These are phyloP conservation scores for Vombatus ursinus DNA, from an alignment of 2,113 vertebrate species.

Conservation along the genomic window DNA sequence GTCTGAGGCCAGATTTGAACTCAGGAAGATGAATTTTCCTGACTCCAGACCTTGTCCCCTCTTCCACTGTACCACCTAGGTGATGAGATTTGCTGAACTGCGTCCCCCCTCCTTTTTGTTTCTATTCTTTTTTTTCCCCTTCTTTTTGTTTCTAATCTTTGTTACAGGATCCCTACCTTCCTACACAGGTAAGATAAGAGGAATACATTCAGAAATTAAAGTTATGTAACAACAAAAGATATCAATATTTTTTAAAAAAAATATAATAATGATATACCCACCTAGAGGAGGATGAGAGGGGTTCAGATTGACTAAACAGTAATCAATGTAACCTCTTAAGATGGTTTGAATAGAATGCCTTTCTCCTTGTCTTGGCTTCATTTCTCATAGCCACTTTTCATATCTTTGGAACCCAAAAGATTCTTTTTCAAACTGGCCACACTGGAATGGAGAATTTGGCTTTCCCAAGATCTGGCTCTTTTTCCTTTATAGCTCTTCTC, in stretches of 20 bases:
- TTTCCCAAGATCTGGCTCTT: constrained; percentile 52
- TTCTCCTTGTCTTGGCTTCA: neutral
- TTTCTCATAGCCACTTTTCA: neutral
- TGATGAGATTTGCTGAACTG: neutral
- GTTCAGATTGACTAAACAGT: neutral
- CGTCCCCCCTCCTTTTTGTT: neutral
- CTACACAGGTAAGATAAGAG: neutral
- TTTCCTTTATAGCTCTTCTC: constrained; percentile 41
- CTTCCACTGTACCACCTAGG: neutral
- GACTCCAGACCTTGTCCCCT: neutral
- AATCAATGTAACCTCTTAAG: neutral
- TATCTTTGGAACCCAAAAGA: constrained; percentile 12
- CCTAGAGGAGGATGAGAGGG: neutral
- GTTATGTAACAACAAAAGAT: neutral
- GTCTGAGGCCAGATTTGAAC: neutral
- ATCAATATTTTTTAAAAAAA: neutral
- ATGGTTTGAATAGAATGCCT: neutral
- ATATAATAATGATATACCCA: neutral
- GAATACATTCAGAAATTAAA: neutral
- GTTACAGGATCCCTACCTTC: neutral
- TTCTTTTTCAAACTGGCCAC: neutral
- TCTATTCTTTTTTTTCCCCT: neutral
- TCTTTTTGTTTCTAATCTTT: neutral
- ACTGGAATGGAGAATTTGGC: constrained; percentile 27
- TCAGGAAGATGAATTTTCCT: neutral